phyloP scores from a whole-genome alignment of 1,140 invertebrate species.

The Pogonus chalceus region DNA sequence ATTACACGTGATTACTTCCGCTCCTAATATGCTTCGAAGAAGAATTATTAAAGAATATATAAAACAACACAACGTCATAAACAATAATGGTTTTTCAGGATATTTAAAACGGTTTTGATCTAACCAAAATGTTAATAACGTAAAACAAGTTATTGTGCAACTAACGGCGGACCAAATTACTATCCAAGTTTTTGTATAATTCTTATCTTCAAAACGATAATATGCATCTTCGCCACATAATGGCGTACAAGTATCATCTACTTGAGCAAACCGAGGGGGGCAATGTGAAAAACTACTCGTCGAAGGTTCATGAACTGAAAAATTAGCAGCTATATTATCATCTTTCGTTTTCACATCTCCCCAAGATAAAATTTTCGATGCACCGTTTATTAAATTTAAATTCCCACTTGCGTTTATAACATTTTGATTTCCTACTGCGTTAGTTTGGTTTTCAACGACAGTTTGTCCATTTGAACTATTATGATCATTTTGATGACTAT shows the following conservation, averaged over 20 bases:
- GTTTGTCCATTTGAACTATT: not conserved
- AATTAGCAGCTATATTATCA: no score
- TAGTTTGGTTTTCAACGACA: not conserved
- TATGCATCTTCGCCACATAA: slow-evolving; percentile 60
- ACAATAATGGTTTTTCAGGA: slow-evolving; percentile 71
- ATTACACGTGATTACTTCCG: not conserved
- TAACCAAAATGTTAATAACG: slow-evolving; percentile 78
- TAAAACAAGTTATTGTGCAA: slow-evolving; percentile 72
- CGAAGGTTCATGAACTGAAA: no score
- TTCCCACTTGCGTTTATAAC: no score
- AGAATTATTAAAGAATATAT: not conserved
- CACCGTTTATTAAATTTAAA: no score
- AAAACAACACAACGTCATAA: slow-evolving; percentile 61
- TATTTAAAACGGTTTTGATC: slow-evolving; percentile 69
- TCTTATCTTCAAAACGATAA: slow-evolving; percentile 33
- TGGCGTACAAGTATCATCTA: slow-evolving; percentile 36
- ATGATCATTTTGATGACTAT: not conserved
- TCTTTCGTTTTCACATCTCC: no score
- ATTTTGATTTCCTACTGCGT: no score
- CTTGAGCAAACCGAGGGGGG: slow-evolving; percentile 41
- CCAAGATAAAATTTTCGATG: no score
- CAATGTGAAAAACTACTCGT: slow-evolving; percentile 10
- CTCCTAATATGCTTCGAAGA: not conserved
- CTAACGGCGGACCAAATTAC: slow-evolving; percentile 68
- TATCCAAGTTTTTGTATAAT: slow-evolving; percentile 63